Conservation (phyloP, 2,113 vertebrate genomes). For the Peromyscus maniculatus region DNA sequence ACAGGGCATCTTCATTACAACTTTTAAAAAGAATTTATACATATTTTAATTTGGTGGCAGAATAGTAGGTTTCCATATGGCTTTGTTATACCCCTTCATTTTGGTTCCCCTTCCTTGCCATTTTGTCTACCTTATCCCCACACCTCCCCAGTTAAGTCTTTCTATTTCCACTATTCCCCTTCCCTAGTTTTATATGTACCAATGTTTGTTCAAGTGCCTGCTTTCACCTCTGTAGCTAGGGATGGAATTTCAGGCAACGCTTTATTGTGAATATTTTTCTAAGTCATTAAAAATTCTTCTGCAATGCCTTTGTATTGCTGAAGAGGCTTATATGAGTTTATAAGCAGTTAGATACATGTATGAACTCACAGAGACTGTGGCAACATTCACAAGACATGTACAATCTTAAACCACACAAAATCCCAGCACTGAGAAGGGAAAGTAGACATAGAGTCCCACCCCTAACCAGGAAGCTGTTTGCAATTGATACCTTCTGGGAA, state of each 20-base stretch:
- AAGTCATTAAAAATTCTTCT: neutral
- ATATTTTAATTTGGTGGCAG: neutral
- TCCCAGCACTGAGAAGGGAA: neutral
- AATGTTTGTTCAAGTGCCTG: neutral
- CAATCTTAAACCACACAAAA: neutral
- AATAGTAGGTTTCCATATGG: neutral
- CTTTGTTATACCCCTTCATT: neutral
- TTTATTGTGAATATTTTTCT: constrained; percentile 16
- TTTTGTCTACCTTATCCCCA: neutral
- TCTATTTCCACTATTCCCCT: too few relatives aligned
- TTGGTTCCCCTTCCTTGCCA: neutral
- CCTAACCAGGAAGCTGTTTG: neutral
- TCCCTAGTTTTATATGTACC: neutral
- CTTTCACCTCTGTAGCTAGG: neutral
- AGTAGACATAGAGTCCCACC: neutral
- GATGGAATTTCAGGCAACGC: neutral
- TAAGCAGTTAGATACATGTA: neutral
- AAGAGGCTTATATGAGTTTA: neutral
- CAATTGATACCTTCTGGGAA: neutral
- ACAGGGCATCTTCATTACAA: neutral
- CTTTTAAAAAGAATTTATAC: neutral
- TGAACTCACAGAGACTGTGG: neutral
- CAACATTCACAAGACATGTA: too few relatives aligned
- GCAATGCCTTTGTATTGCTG: neutral
- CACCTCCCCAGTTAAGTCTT: neutral